A percentile compares a stretch with the other conserved stretches of the same genome.
phyloP scores from a whole-genome alignment of 2,888 invertebrate genomes.

The Urechis unicinctus region DNA sequence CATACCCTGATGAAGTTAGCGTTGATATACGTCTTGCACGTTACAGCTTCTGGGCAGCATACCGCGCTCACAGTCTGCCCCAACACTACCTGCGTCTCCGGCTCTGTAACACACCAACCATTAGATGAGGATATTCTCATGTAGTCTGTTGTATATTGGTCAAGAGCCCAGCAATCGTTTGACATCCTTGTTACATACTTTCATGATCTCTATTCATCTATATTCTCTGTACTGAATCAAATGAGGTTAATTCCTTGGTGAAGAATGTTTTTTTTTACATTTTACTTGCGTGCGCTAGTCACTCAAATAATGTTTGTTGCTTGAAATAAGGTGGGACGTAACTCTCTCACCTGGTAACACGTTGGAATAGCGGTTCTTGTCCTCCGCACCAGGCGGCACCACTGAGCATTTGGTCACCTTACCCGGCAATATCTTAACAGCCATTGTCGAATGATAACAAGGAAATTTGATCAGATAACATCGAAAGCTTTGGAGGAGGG shows the following conservation, averaged over 20 bases:
- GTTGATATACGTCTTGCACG: slow-evolving; percentile 81
- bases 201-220: too few species aligned
- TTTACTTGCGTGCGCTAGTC: too few species aligned
- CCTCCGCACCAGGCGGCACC: slow-evolving; percentile 17
- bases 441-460: background rate
- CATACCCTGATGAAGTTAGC: slow-evolving; percentile 86
- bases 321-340: too few species aligned
- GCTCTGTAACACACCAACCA: slow-evolving; percentile 8
- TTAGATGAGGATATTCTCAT: too few species aligned
- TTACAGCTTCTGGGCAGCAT: background rate
- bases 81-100: slow-evolving; percentile 9
- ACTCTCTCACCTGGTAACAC: slow-evolving; percentile 73
- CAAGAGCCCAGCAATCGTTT: too few species aligned
- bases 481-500: too few species aligned
- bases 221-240: too few species aligned
- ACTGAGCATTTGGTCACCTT: slow-evolving; percentile 29
- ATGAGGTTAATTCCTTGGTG: too few species aligned
- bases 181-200: too few species aligned
- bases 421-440: slow-evolving; percentile 33
- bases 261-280: too few species aligned
- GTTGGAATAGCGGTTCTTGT: slow-evolving; percentile 86
- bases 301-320: too few species aligned
- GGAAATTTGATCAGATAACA: background rate
- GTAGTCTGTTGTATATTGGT: too few species aligned
- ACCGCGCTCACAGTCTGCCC: background rate